A percentile compares a stretch with the other conserved stretches of the same genome.
phyloP scores from a whole-genome alignment of 2,797 vertebrate species.

The Sebastes hubbsi region DNA sequence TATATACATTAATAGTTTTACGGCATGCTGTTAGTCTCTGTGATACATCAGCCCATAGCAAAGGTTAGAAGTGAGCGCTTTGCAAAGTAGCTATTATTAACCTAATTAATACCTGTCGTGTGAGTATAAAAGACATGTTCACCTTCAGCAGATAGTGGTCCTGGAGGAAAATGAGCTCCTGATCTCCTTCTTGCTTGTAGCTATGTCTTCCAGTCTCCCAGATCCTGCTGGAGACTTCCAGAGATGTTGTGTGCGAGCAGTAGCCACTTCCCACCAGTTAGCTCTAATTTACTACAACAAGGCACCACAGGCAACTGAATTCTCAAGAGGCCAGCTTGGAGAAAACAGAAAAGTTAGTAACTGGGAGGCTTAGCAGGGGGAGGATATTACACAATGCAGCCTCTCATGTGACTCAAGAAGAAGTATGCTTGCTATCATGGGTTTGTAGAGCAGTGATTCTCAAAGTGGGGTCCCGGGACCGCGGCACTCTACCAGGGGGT shows the following conservation, averaged over 20 bases:
- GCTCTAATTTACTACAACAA: conserved; percentile 68
- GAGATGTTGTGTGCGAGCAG: conserved; percentile 23
- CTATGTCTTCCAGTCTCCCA: conserved; percentile 14
- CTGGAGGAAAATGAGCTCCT: conserved; percentile 20
- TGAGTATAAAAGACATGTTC: conserved; percentile 82
- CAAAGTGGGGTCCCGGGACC: too few species aligned
- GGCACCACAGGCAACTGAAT: conserved; percentile 47
- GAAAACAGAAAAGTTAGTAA: conserved; percentile 44
- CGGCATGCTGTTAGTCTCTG: conserved; percentile 66
- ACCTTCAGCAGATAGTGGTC: conserved; percentile 72
- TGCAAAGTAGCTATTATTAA: conserved; percentile 66
- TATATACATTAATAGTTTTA: background rate
- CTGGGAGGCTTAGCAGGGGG: background rate
- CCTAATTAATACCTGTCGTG: conserved; percentile 74
- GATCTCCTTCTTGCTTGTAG: conserved; percentile 33
- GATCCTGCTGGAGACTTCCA: conserved; percentile 33
- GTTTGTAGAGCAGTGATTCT: conserved; percentile 17
- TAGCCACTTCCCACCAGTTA: conserved; percentile 70
- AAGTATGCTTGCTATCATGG: conserved; percentile 50
- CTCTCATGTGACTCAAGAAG: conserved; percentile 65
- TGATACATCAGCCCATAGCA: conserved; percentile 25
- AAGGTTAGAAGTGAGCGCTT: conserved; percentile 53
- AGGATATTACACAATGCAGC: conserved; percentile 65
- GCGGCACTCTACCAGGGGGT: too few species aligned
- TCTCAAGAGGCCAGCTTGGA: conserved; percentile 37